Percentiles rank a stretch among this genome's conserved stretches.
Evolutionary conservation across 1,140 invertebrate species (phyloP).

Genomic region (Daktulosphaira vitifoliae): DNA sequence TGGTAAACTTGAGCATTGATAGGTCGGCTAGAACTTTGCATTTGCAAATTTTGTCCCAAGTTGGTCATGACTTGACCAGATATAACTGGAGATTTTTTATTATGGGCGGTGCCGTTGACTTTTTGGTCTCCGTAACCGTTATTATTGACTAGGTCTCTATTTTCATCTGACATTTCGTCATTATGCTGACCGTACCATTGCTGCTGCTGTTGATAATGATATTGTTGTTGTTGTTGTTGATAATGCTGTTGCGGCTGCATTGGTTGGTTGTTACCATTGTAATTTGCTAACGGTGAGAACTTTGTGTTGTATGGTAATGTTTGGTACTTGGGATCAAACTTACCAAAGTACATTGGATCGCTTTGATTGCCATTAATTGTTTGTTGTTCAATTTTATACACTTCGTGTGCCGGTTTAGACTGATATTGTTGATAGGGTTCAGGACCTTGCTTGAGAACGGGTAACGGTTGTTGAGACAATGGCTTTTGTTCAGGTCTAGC

Average conservation of each 20-base stretch:
- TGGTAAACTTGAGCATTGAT: slow-evolving; percentile 20
- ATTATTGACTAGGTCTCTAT: slow-evolving; percentile 21
- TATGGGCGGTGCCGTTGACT: background rate
- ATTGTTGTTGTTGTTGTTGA: slow-evolving; percentile 42
- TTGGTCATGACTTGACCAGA: slow-evolving; percentile 3
- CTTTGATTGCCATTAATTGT: slow-evolving; percentile 30
- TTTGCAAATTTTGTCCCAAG: slow-evolving; percentile 15
- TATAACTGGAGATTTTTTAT: slow-evolving; percentile 5
- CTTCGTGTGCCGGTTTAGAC: slow-evolving; percentile 30
- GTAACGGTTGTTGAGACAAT: slow-evolving; percentile 8
- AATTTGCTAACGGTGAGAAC: slow-evolving; percentile 34
- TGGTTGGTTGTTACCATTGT: background rate
- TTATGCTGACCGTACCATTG: slow-evolving; percentile 25
- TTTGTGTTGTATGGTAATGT: slow-evolving; percentile 71
- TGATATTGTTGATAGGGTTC: slow-evolving; percentile 38
- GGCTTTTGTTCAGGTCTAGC: background rate
- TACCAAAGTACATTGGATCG: slow-evolving; percentile 48
- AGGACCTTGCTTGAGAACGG: background rate
- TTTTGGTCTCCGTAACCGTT: slow-evolving; percentile 1
- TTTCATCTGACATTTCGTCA: slow-evolving; percentile 36
- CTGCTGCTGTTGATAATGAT: slow-evolving; percentile 10
- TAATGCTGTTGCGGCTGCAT: slow-evolving; percentile 39
- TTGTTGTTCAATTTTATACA: slow-evolving; percentile 32
- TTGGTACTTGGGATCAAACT: slow-evolving; percentile 88
- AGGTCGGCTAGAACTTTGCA: slow-evolving; percentile 20